A percentile compares a stretch with the other conserved stretches of the same genome.
phyloP scores from a whole-genome alignment of 1,140 invertebrate species.

The Wiebesia pumilae region DNA sequence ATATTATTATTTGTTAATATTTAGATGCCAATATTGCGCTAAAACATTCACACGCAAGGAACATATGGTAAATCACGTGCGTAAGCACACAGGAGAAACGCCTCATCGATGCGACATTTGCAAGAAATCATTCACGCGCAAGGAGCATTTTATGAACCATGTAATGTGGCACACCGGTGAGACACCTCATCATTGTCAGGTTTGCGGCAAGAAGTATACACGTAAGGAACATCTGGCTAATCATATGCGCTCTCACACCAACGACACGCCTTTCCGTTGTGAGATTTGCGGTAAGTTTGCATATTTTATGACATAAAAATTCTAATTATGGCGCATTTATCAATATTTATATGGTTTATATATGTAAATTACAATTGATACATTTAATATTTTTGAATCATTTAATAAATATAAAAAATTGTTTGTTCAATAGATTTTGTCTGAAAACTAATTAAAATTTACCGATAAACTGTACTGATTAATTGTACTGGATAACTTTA shows the following conservation, averaged over 20 bases:
- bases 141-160: constrained; percentile 82
- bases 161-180: constrained; percentile 83
- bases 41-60: constrained; percentile 84
- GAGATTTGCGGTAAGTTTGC: constrained; percentile 83
- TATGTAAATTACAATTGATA: background rate
- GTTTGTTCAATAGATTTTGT: too few species aligned
- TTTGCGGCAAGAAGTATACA: constrained; percentile 86
- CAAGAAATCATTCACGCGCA: constrained; percentile 80
- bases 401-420: background rate
- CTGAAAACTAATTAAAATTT: too few species aligned
- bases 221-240: constrained; percentile 85
- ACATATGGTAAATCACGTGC: constrained; percentile 80
- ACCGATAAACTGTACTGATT: too few species aligned
- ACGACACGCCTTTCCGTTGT: constrained; percentile 86
- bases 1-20: background rate
- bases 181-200: constrained; percentile 83
- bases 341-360: background rate
- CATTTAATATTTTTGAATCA: background rate
- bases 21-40: constrained; percentile 79
- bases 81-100: constrained; percentile 84
- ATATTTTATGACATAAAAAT: too few species aligned
- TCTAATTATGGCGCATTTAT: background rate
- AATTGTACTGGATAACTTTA: too few species aligned
- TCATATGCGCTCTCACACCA: constrained; percentile 88
- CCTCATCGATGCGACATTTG: constrained; percentile 85